phyloP scores from a whole-genome alignment of 2,888 invertebrate genomes.

The Erynnis tages region DNA sequence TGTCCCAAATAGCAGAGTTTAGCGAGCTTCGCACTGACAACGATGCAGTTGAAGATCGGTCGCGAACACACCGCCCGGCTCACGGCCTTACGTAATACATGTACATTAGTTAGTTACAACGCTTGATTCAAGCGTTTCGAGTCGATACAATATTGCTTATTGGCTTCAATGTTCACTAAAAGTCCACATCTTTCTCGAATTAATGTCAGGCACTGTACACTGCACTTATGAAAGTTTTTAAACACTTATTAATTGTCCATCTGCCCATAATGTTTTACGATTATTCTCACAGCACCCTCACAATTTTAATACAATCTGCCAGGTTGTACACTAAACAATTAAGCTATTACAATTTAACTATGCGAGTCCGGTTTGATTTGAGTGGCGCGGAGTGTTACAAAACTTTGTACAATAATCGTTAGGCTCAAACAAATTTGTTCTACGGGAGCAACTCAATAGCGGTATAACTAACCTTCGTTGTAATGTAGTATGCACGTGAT shows the following conservation, averaged over 20 bases:
- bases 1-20: too few relatives aligned
- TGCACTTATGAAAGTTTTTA: constrained; percentile 9
- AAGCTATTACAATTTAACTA: constrained; percentile 26
- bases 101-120: constrained; percentile 2
- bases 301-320: constrained; percentile 5
- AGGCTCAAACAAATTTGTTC: not conserved
- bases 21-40: too few relatives aligned
- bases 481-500: not conserved
- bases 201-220: constrained; percentile 4
- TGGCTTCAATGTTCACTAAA: constrained; percentile 9
- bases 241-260: constrained; percentile 4
- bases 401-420: constrained; percentile 8
- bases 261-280: not conserved
- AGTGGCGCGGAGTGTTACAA: constrained; percentile 9
- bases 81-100: constrained; percentile 8
- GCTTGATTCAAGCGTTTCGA: constrained; percentile 8
- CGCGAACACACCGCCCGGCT: too few relatives aligned
- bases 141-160: constrained; percentile 11
- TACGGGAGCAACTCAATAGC: not conserved
- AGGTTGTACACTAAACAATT: constrained; percentile 22
- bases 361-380: constrained; percentile 5
- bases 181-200: constrained; percentile 7
- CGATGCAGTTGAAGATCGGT: too few relatives aligned
- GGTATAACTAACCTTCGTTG: not conserved
- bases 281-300: constrained; percentile 13